Evolutionary conservation across 35 echinoderm and acorn worm species (phyloP).

Genomic region (Eucidaris tribuloides): DNA sequence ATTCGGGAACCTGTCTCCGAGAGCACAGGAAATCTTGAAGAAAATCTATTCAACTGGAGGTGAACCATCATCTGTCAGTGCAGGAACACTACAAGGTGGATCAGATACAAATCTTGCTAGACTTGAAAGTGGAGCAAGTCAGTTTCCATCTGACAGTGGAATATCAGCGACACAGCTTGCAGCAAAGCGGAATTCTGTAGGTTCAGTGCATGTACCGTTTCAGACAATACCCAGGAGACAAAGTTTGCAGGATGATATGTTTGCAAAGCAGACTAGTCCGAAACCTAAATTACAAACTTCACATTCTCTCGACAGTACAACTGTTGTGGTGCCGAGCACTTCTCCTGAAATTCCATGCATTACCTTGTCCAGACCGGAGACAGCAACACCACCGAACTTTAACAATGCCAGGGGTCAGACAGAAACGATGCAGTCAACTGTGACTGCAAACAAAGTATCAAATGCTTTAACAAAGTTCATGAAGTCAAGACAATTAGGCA

Average conservation of each 20-base stretch:
- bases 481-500: conserved; percentile 4
- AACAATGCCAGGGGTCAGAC: background rate
- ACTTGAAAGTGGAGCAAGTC: background rate
- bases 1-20: conserved; percentile 66
- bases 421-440: background rate
- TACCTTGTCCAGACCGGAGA: background rate
- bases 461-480: conserved; percentile 40
- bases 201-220: background rate
- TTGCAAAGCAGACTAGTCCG: too few species aligned
- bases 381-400: background rate
- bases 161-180: background rate
- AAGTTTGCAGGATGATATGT: too few species aligned
- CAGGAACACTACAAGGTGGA: background rate
- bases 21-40: conserved; percentile 86
- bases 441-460: conserved; percentile 29
- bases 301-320: too few species aligned
- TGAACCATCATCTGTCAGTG: background rate
- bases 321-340: too few species aligned
- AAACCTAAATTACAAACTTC: too few species aligned
- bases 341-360: conserved; percentile 10
- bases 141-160: background rate
- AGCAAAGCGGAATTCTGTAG: background rate
- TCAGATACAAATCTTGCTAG: background rate
- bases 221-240: background rate
- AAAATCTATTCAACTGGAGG: conserved; percentile 65